Evolutionary conservation across 2,113 vertebrate species (phyloP), one percentile per base, ranked within the genome.

Genomic region (Oceanodroma tethys): DNA sequence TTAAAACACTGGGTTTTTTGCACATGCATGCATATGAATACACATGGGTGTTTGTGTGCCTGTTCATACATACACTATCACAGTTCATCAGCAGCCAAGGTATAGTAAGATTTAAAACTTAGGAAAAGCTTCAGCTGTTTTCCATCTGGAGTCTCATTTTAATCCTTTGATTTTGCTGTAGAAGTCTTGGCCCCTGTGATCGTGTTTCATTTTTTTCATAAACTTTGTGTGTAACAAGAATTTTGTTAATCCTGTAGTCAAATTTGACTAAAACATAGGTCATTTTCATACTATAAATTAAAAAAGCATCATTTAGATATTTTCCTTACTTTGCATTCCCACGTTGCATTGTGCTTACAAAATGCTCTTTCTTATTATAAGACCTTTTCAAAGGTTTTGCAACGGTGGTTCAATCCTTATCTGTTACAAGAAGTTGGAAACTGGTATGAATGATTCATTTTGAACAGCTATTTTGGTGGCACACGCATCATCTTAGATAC

Each of bases 401-500:
- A 42, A 13, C 83, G 71, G 55, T 27, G 25, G 84, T 36, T 93
- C 34, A 52, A 9, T 53, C 52, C 48, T 82, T 78, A 52, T 47
- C n/a, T 70, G 18, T 62, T 72, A 87, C 34, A 92, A 72, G 88
- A 60, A 91, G 53, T 23, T 95, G 91, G 83, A 30, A 84, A 18
- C 59, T 78, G 47, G 9, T 55, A 36, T 15, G 88, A 91, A 75
- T 95, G 91, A 96, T 95, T 95, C 86, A 95, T 96, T 92, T 67
- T 63, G 36, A 84, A 36, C 52, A 91, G 94, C 88, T 97, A 89
- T 95, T 96, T 97, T 81, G 80, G 92, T 74, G 86, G 26, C 36
- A 26, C 60, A 60, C 19, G 3, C 88, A 90, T 96, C 80, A 78
- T 67, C 86, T 36, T 75, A 66, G 76, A 78, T 86, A 82, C 0